Percentiles rank a stretch among this genome's conserved stretches.
phyloP scores from a whole-genome alignment of 2,888 invertebrate species.

The Ormia ochracea region DNA sequence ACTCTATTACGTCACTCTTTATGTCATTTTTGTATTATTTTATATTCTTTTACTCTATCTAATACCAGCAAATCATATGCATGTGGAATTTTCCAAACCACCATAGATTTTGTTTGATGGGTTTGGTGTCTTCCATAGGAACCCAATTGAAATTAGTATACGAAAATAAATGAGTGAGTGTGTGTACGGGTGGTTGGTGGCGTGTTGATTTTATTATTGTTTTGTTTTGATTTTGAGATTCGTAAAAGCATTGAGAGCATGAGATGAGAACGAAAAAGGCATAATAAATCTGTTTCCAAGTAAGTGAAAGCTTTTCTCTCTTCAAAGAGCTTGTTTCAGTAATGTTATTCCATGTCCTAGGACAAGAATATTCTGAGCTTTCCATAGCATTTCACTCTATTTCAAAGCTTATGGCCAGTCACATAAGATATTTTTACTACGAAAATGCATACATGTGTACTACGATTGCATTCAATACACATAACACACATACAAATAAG shows the following conservation, averaged over 20 bases:
- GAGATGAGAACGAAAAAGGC: neutral
- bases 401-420: slow-evolving; percentile 13
- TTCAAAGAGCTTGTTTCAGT: neutral
- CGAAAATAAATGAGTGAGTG: neutral
- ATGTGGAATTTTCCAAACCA: too few relatives aligned
- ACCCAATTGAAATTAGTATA: neutral
- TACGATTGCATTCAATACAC: slow-evolving; percentile 42
- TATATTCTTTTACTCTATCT: too few relatives aligned
- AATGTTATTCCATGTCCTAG: slow-evolving; percentile 50
- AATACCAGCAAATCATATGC: too few relatives aligned
- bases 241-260: neutral
- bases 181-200: too few relatives aligned
- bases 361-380: slow-evolving; percentile 47
- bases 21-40: too few relatives aligned
- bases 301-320: slow-evolving; percentile 20
- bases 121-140: neutral
- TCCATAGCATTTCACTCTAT: neutral
- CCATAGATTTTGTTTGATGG: neutral
- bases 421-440: slow-evolving; percentile 24
- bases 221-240: slow-evolving; percentile 54
- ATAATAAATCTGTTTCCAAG: neutral
- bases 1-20: too few relatives aligned
- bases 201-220: neutral
- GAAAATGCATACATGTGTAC: slow-evolving; percentile 18
- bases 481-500: slow-evolving; percentile 31